Base-by-base conservation (phyloP, 2,797 vertebrate genomes). In the Pangasius djambal region DNA sequence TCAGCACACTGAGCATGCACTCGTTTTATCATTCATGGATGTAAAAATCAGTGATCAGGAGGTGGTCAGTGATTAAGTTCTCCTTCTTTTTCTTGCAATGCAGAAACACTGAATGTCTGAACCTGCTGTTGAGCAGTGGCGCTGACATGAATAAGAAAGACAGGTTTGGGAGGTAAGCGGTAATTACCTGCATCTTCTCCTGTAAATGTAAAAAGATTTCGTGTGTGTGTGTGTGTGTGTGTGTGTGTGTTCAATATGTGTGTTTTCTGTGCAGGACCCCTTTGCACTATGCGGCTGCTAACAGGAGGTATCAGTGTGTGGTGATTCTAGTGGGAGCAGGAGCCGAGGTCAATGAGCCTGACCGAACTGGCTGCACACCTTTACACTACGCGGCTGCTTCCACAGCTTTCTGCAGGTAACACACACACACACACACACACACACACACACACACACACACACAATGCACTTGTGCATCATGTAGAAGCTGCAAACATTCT, bases 101-200 rank as follows among this genome's bases (percentile, higher is more conserved):
- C 69, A 99, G 98, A 96, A 99, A 99, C 87, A 96, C 99, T 96
- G 98, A 99, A 97, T 99, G 98, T 99, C 97, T 99, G 96, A 99
- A 99, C 95, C 97, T 99, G 97, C 97, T 99, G 93, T 97, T 99
- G 95, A 99, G 98, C 96, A 99, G 98, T 88, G 98, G 98, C 93
- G 98, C 98, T 85, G 97, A 98, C 95, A 95, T 99, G 95, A 98
- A 97, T 94, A 98, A 98, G 95, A 98, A 97, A 95, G 98, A 99
- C 95, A 97, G 97, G 92, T 98, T 98, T 92, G 98, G 98, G 96
- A 98, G 98, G 98, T 83, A 31, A 37, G 65, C 0, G n/a, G 15
- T 57, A 6, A 31, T 40, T 8, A 48, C 34, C 18, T 16, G 7
- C 15, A 34, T 18, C 31, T 4, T 28, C 0, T 31, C 0, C 13